phyloP scores from a whole-genome alignment of 2,888 invertebrate genomes.

The Dynastes hyllus region DNA sequence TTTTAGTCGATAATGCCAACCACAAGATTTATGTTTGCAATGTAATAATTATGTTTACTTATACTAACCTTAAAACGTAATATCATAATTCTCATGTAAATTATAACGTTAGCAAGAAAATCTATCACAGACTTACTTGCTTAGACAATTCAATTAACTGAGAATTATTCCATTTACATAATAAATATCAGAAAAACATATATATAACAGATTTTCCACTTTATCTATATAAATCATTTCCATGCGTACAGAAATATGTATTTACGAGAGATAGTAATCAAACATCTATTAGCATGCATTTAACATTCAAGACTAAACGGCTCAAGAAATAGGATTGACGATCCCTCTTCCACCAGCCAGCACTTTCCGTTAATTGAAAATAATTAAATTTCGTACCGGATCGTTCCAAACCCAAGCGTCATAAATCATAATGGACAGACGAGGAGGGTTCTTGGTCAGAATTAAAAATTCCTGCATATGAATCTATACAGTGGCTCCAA shows the following conservation, averaged over 20 bases:
- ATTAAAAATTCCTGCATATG: constrained; percentile 19
- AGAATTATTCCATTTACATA: too few relatives aligned
- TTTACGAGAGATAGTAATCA: background rate
- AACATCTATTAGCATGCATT: background rate
- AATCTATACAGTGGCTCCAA: background rate
- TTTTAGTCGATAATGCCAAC: too few relatives aligned
- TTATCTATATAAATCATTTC: too few relatives aligned
- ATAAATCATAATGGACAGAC: constrained; percentile 17
- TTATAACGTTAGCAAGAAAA: too few relatives aligned
- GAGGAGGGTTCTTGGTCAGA: constrained; percentile 12
- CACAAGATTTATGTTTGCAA: too few relatives aligned
- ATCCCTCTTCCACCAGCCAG: background rate
- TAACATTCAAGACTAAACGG: background rate
- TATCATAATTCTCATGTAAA: too few relatives aligned
- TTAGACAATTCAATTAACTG: too few relatives aligned
- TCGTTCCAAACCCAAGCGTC: background rate
- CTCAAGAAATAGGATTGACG: background rate
- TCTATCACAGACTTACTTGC: too few relatives aligned
- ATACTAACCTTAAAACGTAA: too few relatives aligned
- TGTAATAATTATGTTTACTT: too few relatives aligned
- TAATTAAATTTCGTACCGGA: constrained; percentile 25
- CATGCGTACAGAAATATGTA: background rate
- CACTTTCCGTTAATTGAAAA: constrained; percentile 13
- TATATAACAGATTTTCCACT: too few relatives aligned
- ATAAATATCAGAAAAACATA: too few relatives aligned